Evolutionary conservation across 2,113 vertebrate species (phyloP), one percentile per base, ranked within the genome.

Genomic region (Siniperca chuatsi): DNA sequence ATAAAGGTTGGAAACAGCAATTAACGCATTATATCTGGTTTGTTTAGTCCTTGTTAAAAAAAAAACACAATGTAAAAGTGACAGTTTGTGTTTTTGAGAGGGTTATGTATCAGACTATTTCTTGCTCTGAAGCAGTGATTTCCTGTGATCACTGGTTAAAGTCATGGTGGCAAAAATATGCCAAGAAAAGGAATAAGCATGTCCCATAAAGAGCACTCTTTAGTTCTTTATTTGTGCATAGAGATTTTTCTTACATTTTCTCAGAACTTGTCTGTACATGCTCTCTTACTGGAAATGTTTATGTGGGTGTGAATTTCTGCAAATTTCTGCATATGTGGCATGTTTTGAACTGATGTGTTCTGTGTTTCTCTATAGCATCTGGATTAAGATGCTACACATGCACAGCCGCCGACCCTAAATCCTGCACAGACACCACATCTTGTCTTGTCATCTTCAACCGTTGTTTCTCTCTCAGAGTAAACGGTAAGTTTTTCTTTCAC

Each of bases 361-460:
- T 80, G 25, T 87, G 65, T 87, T n/a, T 85, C 65, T 70, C 5
- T 81, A 8, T 12, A 94, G 93, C 73, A 4, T 74, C 54, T 72
- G 92, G 84, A 83, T 58, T 94, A 52, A 89, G 82, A 82, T 94
- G 93, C 83, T 93, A 79, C 84, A 67, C 80, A 8, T 93, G 91
- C 68, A 77, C 58, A 37, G 44, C 57, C 0, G 0, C 76, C 0
- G 29, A 90, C 0, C 74, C 89, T 1, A 29, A 44, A 23, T 88
- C 89, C 73, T 93, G 93, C 84, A 90, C 40, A 0, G 82, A 87
- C 80, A 89, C 65, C 66, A 81, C 33, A 75, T 40, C 87, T 0
- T 94, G 93, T 74, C 0, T 87, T 0, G 48, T 81, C 23, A 12
- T 89, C 48, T 91, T 85, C 23, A 50, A 93, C 77, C 90, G 78